A percentile compares a stretch with the other conserved stretches of the same genome.
Conservation (phyloP, 2,113 vertebrate species). For the Ranitomeya variabilis region DNA sequence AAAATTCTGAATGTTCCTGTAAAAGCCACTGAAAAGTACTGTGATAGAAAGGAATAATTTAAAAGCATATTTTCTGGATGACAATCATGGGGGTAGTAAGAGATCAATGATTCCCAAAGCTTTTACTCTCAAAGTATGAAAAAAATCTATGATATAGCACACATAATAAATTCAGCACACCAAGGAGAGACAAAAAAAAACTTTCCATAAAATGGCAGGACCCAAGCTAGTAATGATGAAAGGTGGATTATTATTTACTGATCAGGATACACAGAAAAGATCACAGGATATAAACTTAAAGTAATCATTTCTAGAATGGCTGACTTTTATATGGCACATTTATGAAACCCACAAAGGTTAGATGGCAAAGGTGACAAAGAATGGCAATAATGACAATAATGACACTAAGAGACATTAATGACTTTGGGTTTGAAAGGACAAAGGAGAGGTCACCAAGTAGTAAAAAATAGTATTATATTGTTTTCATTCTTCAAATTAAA, state of each 20-base stretch:
- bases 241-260: conserved; percentile 8
- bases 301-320: background rate
- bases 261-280: background rate
- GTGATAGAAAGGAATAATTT: background rate
- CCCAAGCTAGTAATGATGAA: too few relatives aligned
- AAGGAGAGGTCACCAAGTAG: background rate
- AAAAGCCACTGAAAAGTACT: background rate
- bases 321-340: conserved; percentile 32
- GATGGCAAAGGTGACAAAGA: conserved; percentile 24
- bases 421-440: background rate
- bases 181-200: background rate
- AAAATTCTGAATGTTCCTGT: background rate
- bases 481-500: background rate
- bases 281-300: background rate
- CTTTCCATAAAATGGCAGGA: background rate
- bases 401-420: conserved; percentile 36
- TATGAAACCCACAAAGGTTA: conserved; percentile 16
- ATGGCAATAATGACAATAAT: conserved; percentile 20
- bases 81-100: background rate
- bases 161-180: conserved; percentile 2
- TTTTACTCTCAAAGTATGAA: background rate
- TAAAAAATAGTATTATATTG: background rate
- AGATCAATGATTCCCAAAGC: background rate
- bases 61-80: background rate
- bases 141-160: background rate